These are phyloP conservation scores for Lissocephala sabroskyi DNA, from an alignment of 2,888 invertebrate species.

Conservation along the genomic window DNA sequence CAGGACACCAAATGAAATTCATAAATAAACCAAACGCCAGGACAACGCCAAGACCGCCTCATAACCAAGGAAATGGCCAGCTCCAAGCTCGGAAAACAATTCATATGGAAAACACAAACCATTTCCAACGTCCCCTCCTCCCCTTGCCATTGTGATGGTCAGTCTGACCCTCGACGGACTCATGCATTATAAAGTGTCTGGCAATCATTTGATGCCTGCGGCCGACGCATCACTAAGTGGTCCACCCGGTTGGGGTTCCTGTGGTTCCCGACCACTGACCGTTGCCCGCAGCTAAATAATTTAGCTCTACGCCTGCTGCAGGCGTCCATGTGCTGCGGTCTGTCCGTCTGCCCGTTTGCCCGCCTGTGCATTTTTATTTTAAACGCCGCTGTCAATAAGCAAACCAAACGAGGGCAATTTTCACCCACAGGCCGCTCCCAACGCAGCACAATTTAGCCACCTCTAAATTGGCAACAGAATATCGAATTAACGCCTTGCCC, in stretches of 20 bases:
- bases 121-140: conserved; percentile 56
- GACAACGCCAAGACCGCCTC: no score
- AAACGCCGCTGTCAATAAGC: no score
- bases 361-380: no score
- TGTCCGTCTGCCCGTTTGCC: no score
- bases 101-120: conserved; percentile 63
- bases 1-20: conserved; percentile 52
- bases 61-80: conserved; percentile 3
- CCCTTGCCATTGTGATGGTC: conserved; percentile 20
- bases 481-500: no score
- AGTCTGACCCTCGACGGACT: conserved; percentile 23
- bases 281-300: conserved; percentile 52
- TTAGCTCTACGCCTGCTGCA: conserved; percentile 44
- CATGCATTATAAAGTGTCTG: conserved; percentile 66
- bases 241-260: background rate
- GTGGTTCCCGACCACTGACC: background rate
- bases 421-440: no score
- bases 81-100: conserved; percentile 47
- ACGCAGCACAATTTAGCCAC: no score
- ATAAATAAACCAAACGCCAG: conserved; percentile 42
- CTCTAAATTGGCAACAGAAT: no score
- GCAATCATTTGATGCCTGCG: conserved; percentile 52
- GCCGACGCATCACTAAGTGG: background rate
- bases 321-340: background rate
- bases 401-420: no score